A percentile compares a stretch with the other conserved stretches of the same genome.
These are phyloP conservation scores for Bimastos eiseni DNA, from an alignment of 2,888 invertebrate genomes.

Conservation along the genomic window DNA sequence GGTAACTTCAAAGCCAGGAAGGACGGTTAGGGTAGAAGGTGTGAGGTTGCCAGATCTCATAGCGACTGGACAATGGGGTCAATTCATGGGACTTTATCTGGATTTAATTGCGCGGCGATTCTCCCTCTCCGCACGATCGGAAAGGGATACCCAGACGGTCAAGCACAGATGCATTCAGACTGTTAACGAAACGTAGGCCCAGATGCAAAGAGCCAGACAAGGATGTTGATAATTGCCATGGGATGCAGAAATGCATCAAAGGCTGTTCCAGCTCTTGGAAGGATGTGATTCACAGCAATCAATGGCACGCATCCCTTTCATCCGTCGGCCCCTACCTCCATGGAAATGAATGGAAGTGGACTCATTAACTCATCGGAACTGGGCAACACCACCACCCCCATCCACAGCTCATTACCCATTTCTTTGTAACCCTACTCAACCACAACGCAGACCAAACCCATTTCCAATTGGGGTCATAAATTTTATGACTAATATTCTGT, in stretches of 20 bases:
- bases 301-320: not conserved
- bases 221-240: not conserved
- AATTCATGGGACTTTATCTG: not conserved
- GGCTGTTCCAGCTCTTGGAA: not conserved
- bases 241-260: not conserved
- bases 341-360: constrained; percentile 13
- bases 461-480: not conserved
- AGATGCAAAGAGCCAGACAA: not conserved
- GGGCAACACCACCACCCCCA: not conserved
- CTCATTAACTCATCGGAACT: not conserved
- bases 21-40: not conserved
- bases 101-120: not conserved
- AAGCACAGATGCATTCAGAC: not conserved
- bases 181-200: not conserved
- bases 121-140: not conserved
- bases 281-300: not conserved
- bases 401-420: not conserved
- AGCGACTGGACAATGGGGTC: not conserved
- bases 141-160: not conserved
- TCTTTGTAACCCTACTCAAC: constrained; percentile 2
- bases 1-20: not conserved
- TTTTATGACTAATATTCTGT: not conserved
- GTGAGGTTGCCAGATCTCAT: not conserved
- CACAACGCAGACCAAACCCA: not conserved
- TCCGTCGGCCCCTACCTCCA: not conserved